Evolutionary conservation across 2,797 vertebrate species (phyloP).

Genomic region (Labeo calbasu): DNA sequence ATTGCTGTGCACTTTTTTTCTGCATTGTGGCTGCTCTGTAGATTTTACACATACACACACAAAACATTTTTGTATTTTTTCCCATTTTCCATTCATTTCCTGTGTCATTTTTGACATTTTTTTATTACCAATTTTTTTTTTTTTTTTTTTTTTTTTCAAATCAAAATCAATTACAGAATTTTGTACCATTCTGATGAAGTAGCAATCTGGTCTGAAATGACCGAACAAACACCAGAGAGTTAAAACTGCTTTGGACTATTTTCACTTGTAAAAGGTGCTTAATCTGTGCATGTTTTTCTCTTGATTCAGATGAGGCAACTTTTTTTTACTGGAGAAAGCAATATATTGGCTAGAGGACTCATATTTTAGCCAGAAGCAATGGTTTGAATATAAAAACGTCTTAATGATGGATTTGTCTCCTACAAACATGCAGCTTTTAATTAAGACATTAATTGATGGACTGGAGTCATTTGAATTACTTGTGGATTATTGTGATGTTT

Average conservation of each 20-base stretch:
- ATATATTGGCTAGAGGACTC: background rate
- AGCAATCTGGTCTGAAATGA: no score
- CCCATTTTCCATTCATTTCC: no score
- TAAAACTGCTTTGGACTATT: background rate
- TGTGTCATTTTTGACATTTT: no score
- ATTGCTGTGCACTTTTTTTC: no score
- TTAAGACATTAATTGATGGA: background rate
- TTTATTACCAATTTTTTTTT: no score
- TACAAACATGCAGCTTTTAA: background rate
- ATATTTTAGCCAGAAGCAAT: background rate
- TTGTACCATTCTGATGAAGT: no score
- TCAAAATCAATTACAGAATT: no score
- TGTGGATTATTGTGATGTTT: background rate
- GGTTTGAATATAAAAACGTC: background rate
- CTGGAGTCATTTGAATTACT: background rate
- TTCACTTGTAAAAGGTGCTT: background rate
- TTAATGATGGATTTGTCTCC: background rate
- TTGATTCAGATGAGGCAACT: background rate
- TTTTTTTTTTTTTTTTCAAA: no score
- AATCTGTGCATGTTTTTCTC: background rate
- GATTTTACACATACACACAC: no score
- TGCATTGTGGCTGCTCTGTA: no score
- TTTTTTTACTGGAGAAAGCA: background rate
- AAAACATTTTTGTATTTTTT: no score
- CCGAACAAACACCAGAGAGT: no score